Evolutionary conservation across 2,797 vertebrate genomes (phyloP).

Genomic region (Cichlasoma orientale): DNA sequence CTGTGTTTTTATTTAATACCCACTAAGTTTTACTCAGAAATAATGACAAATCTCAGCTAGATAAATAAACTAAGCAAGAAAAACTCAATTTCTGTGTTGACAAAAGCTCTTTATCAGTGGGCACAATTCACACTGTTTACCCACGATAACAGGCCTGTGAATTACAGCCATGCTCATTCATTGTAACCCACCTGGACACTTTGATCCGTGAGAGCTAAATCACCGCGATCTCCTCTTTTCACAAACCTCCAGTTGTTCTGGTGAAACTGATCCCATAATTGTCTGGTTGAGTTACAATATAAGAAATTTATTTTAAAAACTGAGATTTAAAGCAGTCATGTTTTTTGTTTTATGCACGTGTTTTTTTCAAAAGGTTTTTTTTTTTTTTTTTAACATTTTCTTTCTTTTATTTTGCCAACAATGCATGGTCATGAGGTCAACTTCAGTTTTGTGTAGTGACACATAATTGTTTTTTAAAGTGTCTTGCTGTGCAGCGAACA

Average conservation of each 20-base stretch:
- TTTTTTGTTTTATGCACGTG: not conserved
- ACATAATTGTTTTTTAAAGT: slow-evolving; percentile 6
- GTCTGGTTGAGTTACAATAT: slow-evolving; percentile 27
- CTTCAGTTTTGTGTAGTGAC: not conserved
- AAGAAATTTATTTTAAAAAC: not conserved
- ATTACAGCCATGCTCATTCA: slow-evolving; percentile 34
- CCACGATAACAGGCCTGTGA: slow-evolving; percentile 21
- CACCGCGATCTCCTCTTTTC: slow-evolving; percentile 41
- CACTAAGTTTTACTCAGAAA: not conserved
- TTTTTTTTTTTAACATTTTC: not conserved
- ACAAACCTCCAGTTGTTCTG: slow-evolving; percentile 64
- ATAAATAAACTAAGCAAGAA: slow-evolving; percentile 2
- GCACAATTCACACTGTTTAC: slow-evolving; percentile 35
- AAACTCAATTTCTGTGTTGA: slow-evolving; percentile 9
- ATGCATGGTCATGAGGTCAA: slow-evolving; percentile 4
- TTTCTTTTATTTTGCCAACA: not conserved
- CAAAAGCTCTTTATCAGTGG: not conserved
- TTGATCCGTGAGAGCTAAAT: slow-evolving; percentile 47
- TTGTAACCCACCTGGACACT: slow-evolving; percentile 29
- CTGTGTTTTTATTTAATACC: not conserved
- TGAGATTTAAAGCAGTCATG: not conserved
- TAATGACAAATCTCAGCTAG: not conserved
- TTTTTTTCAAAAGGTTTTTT: not conserved
- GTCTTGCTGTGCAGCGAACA: slow-evolving; percentile 41
- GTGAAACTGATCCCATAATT: slow-evolving; percentile 64